These are phyloP conservation scores for Allygus modestus DNA, from an alignment of 2,888 invertebrate genomes.

Conservation along the genomic window DNA sequence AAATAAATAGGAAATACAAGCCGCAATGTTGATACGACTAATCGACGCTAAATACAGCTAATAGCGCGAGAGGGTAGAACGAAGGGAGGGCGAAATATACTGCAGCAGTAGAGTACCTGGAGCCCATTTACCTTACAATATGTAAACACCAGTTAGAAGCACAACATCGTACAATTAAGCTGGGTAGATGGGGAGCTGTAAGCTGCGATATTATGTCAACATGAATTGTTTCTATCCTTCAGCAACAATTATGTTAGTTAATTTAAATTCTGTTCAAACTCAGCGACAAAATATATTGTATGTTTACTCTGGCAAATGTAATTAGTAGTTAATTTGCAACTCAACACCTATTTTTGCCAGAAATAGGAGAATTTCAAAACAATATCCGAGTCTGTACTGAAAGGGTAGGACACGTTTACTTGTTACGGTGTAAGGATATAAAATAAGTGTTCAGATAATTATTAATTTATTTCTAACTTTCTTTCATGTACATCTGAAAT, in stretches of 20 bases:
- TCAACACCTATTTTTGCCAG: no score
- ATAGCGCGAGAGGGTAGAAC: background rate
- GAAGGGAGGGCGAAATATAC: background rate
- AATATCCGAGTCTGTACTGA: no score
- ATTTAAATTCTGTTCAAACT: no score
- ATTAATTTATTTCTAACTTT: no score
- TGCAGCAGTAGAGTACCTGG: background rate
- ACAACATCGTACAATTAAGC: conserved; percentile 16
- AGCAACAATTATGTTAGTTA: background rate
- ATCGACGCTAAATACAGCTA: conserved; percentile 22
- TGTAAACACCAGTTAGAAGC: conserved; percentile 29
- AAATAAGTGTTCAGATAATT: no score
- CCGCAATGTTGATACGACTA: conserved; percentile 19
- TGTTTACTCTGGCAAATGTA: no score
- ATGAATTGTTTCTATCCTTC: background rate
- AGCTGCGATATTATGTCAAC: conserved; percentile 22
- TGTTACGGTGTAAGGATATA: no score
- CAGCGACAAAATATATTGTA: no score
- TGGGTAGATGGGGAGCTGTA: conserved; percentile 8
- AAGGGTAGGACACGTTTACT: no score
- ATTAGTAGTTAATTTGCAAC: no score
- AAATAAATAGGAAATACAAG: background rate
- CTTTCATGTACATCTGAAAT: no score
- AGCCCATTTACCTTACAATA: conserved; percentile 27
- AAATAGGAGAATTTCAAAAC: no score